Base-by-base conservation (phyloP, 2,888 invertebrate species). In the Lottia gigantea region DNA sequence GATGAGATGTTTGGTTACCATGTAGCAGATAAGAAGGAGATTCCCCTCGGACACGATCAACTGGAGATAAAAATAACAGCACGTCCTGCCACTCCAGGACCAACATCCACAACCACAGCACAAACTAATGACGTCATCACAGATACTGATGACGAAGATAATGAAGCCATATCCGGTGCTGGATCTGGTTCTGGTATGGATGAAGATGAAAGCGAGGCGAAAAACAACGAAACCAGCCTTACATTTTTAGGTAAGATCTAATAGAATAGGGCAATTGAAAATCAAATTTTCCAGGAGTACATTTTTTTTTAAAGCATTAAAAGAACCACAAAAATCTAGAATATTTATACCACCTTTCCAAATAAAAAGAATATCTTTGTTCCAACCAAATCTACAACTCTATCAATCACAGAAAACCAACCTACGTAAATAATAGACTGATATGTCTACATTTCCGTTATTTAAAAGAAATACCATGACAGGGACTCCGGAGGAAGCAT, bases 171-270 rank as follows among this genome's bases (percentile, higher is more conserved):
- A 55, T 55, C 55, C 11, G 55, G 55, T 19, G 55, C 55, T 55
- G 55, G 55, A 55, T 55, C 55, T 19, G 55, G 55, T 8, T 55
- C 55, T 14, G 55, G 55, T 11, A 55, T 55, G 55, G 55, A 55
- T 23, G 55, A 55, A 16, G 55, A 4, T 16, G 55, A 55, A 55
- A 55, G 12, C 55, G 19, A 55, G 19, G 12, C 19, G 55, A 55
- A 55, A 55, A 55, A n/a, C 55, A 55, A 55, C 23, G 55, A 55
- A 55, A 55, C 55, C 14, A 23, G 19, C 23, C 23, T 55, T 23
- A 55, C 55, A 15, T 55, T 55, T 14, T 23, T 55, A 23, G 55
- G 55, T 55, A 23, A 55, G 55, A 23, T 19, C n/a, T n/a, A n/a
- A n/a, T n/a, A n/a, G n/a, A n/a, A n/a, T n/a, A n/a, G n/a, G n/a